phyloP scores from a whole-genome alignment of 2,797 vertebrate species.

The Lophius americanus region DNA sequence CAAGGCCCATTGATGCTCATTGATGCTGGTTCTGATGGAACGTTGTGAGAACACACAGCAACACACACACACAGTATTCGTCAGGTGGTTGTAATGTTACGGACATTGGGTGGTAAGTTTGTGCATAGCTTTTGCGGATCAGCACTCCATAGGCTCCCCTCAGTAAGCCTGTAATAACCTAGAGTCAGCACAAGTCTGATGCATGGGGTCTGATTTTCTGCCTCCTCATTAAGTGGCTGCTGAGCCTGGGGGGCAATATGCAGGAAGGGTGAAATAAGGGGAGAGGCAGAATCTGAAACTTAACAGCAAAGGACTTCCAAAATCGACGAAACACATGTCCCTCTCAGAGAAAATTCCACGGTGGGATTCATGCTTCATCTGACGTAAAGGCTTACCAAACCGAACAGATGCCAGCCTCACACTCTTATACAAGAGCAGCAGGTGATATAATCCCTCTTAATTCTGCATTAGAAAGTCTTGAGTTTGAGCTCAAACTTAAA shows the following conservation, averaged over 20 bases:
- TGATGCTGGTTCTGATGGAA: no score
- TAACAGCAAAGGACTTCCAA: conserved; percentile 20
- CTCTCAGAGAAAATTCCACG: conserved; percentile 10
- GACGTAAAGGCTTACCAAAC: conserved; percentile 26
- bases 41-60: no score
- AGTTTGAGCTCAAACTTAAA: conserved; percentile 32
- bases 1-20: no score
- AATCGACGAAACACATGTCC: conserved; percentile 12
- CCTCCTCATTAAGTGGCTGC: conserved; percentile 38
- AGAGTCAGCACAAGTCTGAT: conserved; percentile 38
- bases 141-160: conserved; percentile 27
- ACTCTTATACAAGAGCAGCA: conserved; percentile 29
- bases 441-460: conserved; percentile 44
- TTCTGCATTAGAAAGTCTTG: conserved; percentile 40
- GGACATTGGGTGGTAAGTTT: no score
- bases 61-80: no score
- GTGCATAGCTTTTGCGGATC: neutral
- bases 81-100: no score
- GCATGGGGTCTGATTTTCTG: conserved; percentile 32
- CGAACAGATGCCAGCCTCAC: conserved; percentile 24
- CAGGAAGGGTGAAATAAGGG: neutral
- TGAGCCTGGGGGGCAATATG: conserved; percentile 19
- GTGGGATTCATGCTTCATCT: conserved; percentile 30
- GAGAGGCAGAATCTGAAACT: conserved; percentile 11
- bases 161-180: conserved; percentile 39